Evolutionary conservation across 1,140 invertebrate species (phyloP), one percentile per base, ranked within the genome.

Genomic region (Cylas formicarius): DNA sequence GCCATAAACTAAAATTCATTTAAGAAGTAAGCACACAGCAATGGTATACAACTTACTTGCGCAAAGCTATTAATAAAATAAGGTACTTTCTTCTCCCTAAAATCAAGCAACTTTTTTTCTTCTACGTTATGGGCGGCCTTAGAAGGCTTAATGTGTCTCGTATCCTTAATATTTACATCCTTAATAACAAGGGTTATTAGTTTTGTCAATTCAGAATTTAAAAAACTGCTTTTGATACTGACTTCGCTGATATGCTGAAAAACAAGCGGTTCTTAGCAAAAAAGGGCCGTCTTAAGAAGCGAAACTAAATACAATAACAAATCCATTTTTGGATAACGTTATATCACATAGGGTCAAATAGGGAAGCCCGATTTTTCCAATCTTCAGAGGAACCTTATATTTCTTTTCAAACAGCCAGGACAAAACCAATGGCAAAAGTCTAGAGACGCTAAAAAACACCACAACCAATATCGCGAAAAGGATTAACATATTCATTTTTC

Each of bases 171-270:
- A 41, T 86, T 73, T 4, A 92, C 82, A 63, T 90, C 86, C 37
- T 78, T 76, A 50, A 91, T 78, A 17, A 90, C 80, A 19, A 95
- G 76, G 6, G 85, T 86, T 13, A 95, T 62, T 6, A 92, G 67
- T 69, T 93, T 95, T 14, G 84, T 89, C 17, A 88, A 82, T 50
- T 90, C 86, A 7, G 86, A 88, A 62, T 89, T 93, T 39, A 93
- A 78, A 61, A 91, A 82, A 69, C 88, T 91, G 63, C 89, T 93
- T 11, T 85, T 78, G 39, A 93, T 74, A 56, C 85, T 82, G 39
- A 92, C 78, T 65, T 88, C 81, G 57, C 91, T 86, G 47, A 94
- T 50, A 21, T 57, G 48, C 52, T 58, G 34, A 33, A 55, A 58
- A 38, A 13, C 7, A 49, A 33, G 16, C 16, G 11, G 2, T n/a